Conservation (phyloP, 2,113 vertebrate genomes). For the Rallus limicola region DNA sequence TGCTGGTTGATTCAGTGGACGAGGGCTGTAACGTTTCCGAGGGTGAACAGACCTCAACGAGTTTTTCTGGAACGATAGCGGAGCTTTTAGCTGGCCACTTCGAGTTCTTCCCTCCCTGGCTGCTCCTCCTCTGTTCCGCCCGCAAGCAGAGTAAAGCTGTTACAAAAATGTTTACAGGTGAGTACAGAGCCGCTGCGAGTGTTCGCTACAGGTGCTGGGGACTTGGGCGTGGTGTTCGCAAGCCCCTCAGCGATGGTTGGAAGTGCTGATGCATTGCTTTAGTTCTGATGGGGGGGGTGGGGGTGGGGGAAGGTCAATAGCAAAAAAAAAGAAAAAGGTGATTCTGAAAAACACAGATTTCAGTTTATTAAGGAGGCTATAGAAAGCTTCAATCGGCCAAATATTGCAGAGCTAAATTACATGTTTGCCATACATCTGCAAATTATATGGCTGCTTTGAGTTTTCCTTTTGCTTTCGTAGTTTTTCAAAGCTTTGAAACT, state of each 20-base stretch:
- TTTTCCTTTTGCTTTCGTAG: not conserved
- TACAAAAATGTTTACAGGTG: conserved; percentile 97
- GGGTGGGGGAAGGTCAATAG: not conserved
- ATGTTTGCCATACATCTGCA: not conserved
- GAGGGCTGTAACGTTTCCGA: conserved; percentile 87
- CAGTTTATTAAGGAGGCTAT: not conserved
- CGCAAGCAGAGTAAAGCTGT: conserved; percentile 95
- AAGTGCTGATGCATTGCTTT: not conserved
- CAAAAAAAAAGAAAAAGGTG: not conserved
- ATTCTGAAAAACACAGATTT: not conserved
- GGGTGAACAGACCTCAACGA: conserved; percentile 82
- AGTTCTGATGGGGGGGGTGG: not conserved
- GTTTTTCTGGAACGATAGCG: conserved; percentile 87
- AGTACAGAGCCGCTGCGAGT: not conserved
- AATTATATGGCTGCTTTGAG: not conserved
- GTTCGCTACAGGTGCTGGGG: not conserved
- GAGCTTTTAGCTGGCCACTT: conserved; percentile 94
- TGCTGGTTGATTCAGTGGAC: conserved; percentile 93
- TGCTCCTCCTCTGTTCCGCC: conserved; percentile 93
- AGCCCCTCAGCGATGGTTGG: not conserved
- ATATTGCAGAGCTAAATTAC: not conserved
- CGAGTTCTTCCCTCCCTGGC: conserved; percentile 95
- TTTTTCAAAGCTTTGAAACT: not conserved
- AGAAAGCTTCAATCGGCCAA: not conserved
- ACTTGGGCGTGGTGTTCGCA: accelerated